Percentiles rank a stretch among this genome's conserved stretches.
Conservation (phyloP, 1,140 invertebrate genomes). For the Gyrodactylus salaris region DNA sequence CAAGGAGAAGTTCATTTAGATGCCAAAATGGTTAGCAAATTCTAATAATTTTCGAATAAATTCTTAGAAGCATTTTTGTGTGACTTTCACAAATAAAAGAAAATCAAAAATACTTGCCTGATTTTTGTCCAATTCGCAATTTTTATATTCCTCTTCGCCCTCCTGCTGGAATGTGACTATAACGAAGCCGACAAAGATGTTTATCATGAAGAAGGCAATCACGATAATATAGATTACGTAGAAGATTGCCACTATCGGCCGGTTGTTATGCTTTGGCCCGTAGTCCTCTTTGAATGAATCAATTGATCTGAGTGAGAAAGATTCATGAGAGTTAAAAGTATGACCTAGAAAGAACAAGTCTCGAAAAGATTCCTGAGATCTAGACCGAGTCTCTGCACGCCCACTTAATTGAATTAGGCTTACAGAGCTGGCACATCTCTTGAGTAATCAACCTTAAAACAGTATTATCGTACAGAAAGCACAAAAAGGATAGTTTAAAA, state of each 20-base stretch:
- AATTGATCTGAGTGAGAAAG: constrained; percentile 70
- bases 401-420: too few relatives aligned
- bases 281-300: constrained; percentile 73
- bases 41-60: too few relatives aligned
- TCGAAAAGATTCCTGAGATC: too few relatives aligned
- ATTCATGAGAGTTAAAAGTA: too few relatives aligned
- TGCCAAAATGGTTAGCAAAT: too few relatives aligned
- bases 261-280: constrained; percentile 82
- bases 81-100: too few relatives aligned
- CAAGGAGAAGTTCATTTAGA: too few relatives aligned
- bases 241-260: constrained; percentile 79
- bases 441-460: too few relatives aligned
- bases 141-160: constrained; percentile 98
- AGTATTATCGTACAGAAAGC: not conserved
- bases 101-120: constrained; percentile 35
- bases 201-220: constrained; percentile 61
- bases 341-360: too few relatives aligned
- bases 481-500: not conserved
- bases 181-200: constrained; percentile 99
- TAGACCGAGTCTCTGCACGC: too few relatives aligned
- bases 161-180: constrained; percentile 91
- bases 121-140: constrained; percentile 97
- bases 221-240: constrained; percentile 97
- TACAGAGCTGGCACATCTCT: too few relatives aligned
- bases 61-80: too few relatives aligned